Evolutionary conservation across 2,888 invertebrate species (phyloP), one percentile per base, ranked within the genome.

Genomic region (Agonopterix alstromeriana): DNA sequence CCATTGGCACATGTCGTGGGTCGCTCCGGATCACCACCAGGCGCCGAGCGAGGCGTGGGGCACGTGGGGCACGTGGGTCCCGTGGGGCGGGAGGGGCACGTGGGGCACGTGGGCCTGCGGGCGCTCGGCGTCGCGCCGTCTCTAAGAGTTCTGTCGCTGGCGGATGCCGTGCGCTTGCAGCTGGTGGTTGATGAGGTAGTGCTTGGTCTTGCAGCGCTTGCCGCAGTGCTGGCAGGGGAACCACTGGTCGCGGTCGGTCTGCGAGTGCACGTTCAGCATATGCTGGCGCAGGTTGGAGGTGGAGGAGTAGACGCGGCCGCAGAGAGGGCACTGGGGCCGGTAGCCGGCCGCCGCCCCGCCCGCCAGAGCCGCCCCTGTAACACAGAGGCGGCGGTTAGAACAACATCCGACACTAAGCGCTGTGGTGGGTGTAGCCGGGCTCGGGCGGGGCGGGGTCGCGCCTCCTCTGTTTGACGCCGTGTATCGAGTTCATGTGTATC

Each of bases 141-240:
- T 82, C 87, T 89, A 89, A 73, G 89, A 88, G 80, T 82, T 90
- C 74, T 92, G 91, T 53, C 93, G 90, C 81, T 93, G 93, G 62
- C 93, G 91, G 65, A 93, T 93, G 63, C 93, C 93, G 82, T 93
- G 93, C 58, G 93, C 92, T 84, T 93, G 93, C 62, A 93, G 90
- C 77, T 93, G 92, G 81, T 93, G 93, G 85, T 93, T 93, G 89
- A 93, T 93, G 72, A 93, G 90, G 80, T 94, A 93, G 82, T 93
- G 93, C 83, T 93, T 92, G 68, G 93, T 93, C 87, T 93, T 93
- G 90, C 93, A 93, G 75, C 91, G 91, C 85, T 93, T 93, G 71
- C 93, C 93, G 89, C 93, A 93, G 72, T 93, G 91, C 76, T 91
- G 91, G 85, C 93, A 93, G 70, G 92, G 91, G 72, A 92, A 92